Evolutionary conservation across 2,797 vertebrate genomes (phyloP).

Genomic region (Falco biarmicus): DNA sequence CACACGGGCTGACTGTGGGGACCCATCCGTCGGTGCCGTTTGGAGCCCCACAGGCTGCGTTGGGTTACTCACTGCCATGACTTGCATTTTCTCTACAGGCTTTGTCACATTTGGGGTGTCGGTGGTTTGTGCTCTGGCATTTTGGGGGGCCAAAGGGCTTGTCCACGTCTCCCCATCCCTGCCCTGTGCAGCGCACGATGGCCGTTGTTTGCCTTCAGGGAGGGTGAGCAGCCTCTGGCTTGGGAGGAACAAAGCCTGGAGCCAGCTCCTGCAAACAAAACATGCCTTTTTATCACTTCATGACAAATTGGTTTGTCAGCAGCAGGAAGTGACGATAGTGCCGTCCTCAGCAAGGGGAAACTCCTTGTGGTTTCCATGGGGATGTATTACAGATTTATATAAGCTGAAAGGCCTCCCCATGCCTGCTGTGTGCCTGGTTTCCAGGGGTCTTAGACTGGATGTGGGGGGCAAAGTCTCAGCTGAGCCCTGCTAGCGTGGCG

Average conservation of each 20-base stretch:
- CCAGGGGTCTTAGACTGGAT: neutral
- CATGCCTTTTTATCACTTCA: constrained; percentile 63
- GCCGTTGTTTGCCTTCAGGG: constrained; percentile 61
- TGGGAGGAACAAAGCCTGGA: constrained; percentile 63
- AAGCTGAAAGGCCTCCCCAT: constrained; percentile 54
- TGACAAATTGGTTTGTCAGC: constrained; percentile 81
- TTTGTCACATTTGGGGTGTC: neutral
- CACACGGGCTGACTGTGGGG: accelerated
- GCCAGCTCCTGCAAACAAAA: constrained; percentile 43
- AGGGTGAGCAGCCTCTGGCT: constrained; percentile 58
- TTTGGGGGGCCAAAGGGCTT: neutral
- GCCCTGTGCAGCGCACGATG: neutral
- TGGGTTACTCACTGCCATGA: neutral
- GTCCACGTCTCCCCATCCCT: neutral
- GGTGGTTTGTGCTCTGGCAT: neutral
- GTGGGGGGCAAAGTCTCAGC: neutral
- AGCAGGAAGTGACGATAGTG: constrained; percentile 82
- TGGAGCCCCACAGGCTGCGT: accelerated
- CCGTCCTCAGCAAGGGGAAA: constrained; percentile 78
- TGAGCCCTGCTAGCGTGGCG: accelerated
- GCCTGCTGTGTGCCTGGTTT: accelerated
- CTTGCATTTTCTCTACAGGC: neutral
- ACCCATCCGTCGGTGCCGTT: accelerated
- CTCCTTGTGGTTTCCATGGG: constrained; percentile 80
- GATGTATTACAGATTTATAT: constrained; percentile 58